Evolutionary conservation across 1,140 invertebrate genomes (phyloP), one percentile per base, ranked within the genome.

Genomic region (Lycorma delicatula): DNA sequence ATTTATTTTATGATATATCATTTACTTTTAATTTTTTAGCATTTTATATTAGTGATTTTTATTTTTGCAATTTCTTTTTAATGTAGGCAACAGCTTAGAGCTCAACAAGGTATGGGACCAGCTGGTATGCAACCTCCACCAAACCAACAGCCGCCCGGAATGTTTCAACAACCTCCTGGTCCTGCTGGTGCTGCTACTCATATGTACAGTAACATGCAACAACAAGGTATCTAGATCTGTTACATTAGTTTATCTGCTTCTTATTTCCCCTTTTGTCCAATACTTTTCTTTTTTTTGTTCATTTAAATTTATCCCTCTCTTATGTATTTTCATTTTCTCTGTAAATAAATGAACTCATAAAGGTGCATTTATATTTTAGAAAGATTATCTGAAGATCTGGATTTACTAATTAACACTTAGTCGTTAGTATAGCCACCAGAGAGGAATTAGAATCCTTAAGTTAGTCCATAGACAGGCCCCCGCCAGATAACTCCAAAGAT

Each of bases 1-100:
- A 38, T 38, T 38, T 3, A 3, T n/a, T n/a, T 7, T 13, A 38
- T 3, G 13, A 18, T 3, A 38, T n/a, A 2, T 38, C 2, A 38
- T 38, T 38, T 2, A 34, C 9, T 2, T 38, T 38, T 2, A 18
- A 38, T 38, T 2, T 7, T 2, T 3, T n/a, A 38, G 2, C 20
- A 7, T 13, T 9, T 34, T 34, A n/a, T 38, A 18, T 44, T 18
- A 22, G 4, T 44, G 2, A 44, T 20, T 56, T 27, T 50, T 22
- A 54, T 22, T 1, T 36, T 34, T 34, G 7, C 13, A 53, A 36
- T 28, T 44, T 29, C 16, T 22, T 57, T 57, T 75, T 74, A n/a
- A 27, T 56, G 9, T 41, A 68, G 75, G 13, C 73, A 75, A 7
- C 76, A 78, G 52, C 71, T 77, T 44, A 77, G 79, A 38, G 74